Percentiles rank a stretch among this genome's conserved stretches.
Conservation (phyloP, 2,888 invertebrate species). For the Alitta virens region DNA sequence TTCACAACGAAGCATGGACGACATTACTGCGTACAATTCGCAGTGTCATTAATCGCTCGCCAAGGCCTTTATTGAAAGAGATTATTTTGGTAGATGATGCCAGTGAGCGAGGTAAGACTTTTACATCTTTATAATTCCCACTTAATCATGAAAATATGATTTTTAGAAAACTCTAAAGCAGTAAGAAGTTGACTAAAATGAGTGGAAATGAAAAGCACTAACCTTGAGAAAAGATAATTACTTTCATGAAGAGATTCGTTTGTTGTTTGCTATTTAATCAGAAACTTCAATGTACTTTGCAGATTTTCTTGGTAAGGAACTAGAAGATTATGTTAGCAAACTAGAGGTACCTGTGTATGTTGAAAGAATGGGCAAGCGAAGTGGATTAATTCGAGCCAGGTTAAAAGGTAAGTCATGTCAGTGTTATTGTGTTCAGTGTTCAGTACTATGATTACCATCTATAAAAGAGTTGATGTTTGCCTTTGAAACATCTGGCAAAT, state of each 20-base stretch:
- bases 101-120: constrained; percentile 65
- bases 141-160: background rate
- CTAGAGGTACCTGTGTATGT: constrained; percentile 83
- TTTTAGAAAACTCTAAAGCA: too few relatives aligned
- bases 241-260: too few relatives aligned
- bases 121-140: background rate
- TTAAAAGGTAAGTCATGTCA: constrained; percentile 67
- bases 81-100: constrained; percentile 97
- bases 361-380: constrained; percentile 85
- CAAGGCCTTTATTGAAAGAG: constrained; percentile 81
- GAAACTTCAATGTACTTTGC: background rate
- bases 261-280: too few relatives aligned
- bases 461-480: too few relatives aligned
- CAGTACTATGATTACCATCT: background rate
- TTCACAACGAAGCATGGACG: constrained; percentile 99
- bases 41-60: constrained; percentile 95
- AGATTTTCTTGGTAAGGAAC: constrained; percentile 76
- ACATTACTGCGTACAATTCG: constrained; percentile 92
- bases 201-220: too few relatives aligned
- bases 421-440: background rate
- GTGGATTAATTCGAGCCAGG: constrained; percentile 92
- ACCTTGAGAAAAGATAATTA: too few relatives aligned
- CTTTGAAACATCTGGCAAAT: too few relatives aligned
- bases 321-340: constrained; percentile 84
- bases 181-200: too few relatives aligned